A percentile compares a stretch with the other conserved stretches of the same genome.
These are phyloP conservation scores for Elgaria multicarinata DNA, from an alignment of 2,113 vertebrate genomes.

Conservation along the genomic window DNA sequence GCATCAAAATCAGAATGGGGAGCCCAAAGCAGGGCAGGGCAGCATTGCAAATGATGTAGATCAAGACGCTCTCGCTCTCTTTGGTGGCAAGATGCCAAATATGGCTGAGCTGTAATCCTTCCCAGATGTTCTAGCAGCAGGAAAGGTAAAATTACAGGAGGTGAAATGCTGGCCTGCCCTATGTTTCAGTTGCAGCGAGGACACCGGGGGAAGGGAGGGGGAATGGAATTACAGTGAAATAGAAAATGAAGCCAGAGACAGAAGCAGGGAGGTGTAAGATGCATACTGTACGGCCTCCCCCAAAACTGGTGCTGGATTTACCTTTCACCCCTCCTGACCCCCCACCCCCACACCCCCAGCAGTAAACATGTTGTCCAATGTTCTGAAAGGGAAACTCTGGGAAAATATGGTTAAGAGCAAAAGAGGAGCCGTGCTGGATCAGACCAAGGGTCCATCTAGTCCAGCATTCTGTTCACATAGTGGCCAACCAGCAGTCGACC, in stretches of 20 bases:
- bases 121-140: not conserved
- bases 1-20: not conserved
- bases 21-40: not conserved
- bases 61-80: not conserved
- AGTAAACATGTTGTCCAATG: not conserved
- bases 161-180: not conserved
- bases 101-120: not conserved
- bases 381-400: not conserved
- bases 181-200: not conserved
- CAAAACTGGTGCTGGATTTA: not conserved
- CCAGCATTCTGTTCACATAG: too few species aligned
- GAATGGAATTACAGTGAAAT: not conserved
- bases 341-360: not conserved
- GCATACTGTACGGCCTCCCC: not conserved
- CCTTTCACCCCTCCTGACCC: not conserved
- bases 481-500: too few species aligned
- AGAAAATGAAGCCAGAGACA: not conserved
- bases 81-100: not conserved
- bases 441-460: too few species aligned
- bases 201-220: fast-evolving
- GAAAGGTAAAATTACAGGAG: not conserved
- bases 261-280: fast-evolving
- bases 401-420: too few species aligned
- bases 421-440: too few species aligned
- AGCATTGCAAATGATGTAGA: not conserved